Base-by-base conservation (phyloP, 2,888 invertebrate genomes). In the Pinctada fucata region DNA sequence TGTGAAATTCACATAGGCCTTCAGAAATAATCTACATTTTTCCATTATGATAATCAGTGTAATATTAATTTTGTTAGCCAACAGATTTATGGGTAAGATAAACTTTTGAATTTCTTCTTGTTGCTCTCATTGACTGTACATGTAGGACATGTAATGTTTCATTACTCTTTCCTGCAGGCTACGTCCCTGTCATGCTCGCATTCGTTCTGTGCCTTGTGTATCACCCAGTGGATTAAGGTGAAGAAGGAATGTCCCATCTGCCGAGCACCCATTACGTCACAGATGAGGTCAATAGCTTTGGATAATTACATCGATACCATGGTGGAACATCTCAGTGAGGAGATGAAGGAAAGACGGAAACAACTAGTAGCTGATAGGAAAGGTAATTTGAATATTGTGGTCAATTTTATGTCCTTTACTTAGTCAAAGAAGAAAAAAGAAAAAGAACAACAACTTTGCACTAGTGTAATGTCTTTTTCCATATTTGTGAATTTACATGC, bases 241-340 rank as follows among this genome's bases (percentile, higher is more conserved):
- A 95, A 95, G 88, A 94, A 93, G 45, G 94, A 95, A 47, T 96
- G 96, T 88, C 96, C 96, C 0, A 95, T 95, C 78, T 96, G 96
- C 92, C 92, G 94, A 93, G 72, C 87, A 4, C 75, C 85, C 3
- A 86, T 91, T 16, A 87, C 87, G 0, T 87, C 90, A 31, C 85
- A 86, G 45, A 84, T 89, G 73, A 81, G 87, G 6, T 88, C 90
- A 45, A 84, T 90, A n/a, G 95, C 95, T 3, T 88, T 96, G 78
- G 96, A 96, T 88, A 95, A 95, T 82, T 95, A 96, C 84, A 96
- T 96, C 75, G 95, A 95, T 49, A 95, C 94, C 92, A 95, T 95
- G 94, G 94, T 95, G 31, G 94, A 94, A 83, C 95, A 93, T 83
- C 92, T 95, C 49, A 94, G 94, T 6, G 93, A 94, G 0, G 95